A percentile compares a stretch with the other conserved stretches of the same genome.
phyloP scores from a whole-genome alignment of 2,797 vertebrate genomes.

The Passerculus sandwichensis region DNA sequence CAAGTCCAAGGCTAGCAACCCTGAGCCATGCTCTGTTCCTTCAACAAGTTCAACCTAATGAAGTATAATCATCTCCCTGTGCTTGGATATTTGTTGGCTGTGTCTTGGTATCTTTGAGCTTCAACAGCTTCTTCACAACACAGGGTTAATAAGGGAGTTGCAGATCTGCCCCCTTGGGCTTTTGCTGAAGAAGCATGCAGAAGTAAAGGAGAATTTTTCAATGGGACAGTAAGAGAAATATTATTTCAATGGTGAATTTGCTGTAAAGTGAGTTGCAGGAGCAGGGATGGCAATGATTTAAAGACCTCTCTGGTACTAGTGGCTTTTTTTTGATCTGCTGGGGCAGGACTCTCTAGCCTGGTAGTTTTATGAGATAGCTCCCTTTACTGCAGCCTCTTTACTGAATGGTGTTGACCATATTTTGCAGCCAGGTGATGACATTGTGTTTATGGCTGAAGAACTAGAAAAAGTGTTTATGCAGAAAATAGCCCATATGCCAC shows the following conservation, averaged over 20 bases:
- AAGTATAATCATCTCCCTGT: neutral
- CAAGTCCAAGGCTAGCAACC: neutral
- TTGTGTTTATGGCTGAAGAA: constrained; percentile 92
- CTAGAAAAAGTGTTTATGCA: constrained; percentile 90
- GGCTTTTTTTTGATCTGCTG: neutral
- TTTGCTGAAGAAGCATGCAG: neutral
- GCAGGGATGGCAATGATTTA: neutral
- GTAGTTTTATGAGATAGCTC: neutral
- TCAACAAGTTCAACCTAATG: neutral
- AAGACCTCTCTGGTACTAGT: neutral
- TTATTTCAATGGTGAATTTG: neutral
- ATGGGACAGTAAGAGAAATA: neutral
- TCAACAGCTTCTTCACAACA: neutral
- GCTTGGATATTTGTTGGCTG: neutral
- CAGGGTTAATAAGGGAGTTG: neutral
- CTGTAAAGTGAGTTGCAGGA: neutral
- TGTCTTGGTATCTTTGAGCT: neutral
- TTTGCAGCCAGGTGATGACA: constrained; percentile 88
- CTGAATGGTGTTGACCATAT: neutral
- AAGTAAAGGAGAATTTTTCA: neutral
- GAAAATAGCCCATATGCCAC: constrained; percentile 87
- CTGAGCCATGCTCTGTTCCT: neutral
- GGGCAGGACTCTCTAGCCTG: neutral
- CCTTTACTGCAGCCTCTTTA: neutral
- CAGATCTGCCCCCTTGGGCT: neutral